Conservation (phyloP, 2,113 vertebrate genomes). For the Antechinus flavipes region DNA sequence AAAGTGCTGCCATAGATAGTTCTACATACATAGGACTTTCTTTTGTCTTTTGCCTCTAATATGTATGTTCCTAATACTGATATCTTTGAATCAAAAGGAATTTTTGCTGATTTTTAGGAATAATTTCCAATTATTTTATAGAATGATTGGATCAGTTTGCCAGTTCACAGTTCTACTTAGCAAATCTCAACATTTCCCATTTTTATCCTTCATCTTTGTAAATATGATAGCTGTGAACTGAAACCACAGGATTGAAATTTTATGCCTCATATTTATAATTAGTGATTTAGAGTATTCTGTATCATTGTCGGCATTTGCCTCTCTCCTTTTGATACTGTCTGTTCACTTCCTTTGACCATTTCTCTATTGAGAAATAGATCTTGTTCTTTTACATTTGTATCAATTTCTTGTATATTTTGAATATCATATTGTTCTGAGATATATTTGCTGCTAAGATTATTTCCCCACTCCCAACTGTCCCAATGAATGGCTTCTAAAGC, state of each 20-base stretch:
- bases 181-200: neutral
- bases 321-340: neutral
- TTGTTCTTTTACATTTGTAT: neutral
- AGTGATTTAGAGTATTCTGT: too few species aligned
- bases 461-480: too few species aligned
- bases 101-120: neutral
- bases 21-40: neutral
- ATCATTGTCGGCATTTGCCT: neutral
- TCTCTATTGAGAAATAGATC: neutral
- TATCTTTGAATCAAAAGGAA: neutral
- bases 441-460: neutral
- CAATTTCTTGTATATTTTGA: neutral
- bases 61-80: neutral
- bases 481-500: neutral
- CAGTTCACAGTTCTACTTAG: neutral
- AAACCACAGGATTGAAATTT: neutral
- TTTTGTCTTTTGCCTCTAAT: neutral
- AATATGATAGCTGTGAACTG: accelerated
- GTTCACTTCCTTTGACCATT: neutral
- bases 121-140: neutral
- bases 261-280: neutral
- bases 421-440: neutral
- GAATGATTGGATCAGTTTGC: neutral
- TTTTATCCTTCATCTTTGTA: neutral
- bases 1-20: neutral